A percentile compares a stretch with the other conserved stretches of the same genome.
These are phyloP conservation scores for Scytalopus superciliaris DNA, from an alignment of 2,113 vertebrate genomes.

Conservation along the genomic window DNA sequence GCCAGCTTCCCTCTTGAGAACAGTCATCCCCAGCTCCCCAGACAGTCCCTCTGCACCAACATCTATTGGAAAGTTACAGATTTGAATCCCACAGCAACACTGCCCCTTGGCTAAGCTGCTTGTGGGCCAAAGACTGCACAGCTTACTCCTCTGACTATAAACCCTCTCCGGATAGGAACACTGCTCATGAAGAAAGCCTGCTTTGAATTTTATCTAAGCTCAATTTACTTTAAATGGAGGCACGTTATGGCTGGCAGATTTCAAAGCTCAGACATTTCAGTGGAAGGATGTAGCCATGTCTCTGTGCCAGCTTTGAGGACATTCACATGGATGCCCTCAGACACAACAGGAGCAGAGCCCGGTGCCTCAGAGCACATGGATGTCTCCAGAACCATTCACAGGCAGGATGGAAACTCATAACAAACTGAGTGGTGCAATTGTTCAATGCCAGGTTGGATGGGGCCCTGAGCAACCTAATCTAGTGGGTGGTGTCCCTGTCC, in stretches of 20 bases:
- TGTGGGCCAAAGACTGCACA: background rate
- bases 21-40: background rate
- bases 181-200: background rate
- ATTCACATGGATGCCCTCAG: background rate
- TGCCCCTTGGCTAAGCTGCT: background rate
- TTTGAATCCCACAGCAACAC: background rate
- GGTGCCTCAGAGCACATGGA: fast-evolving
- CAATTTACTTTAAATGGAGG: background rate
- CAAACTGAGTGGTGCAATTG: fast-evolving
- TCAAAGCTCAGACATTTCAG: background rate
- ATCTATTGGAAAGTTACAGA: background rate
- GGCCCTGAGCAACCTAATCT: background rate
- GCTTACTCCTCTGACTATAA: background rate
- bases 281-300: fast-evolving
- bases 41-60: fast-evolving
- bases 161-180: background rate
- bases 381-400: background rate
- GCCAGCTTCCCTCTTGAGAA: background rate
- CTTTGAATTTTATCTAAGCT: background rate
- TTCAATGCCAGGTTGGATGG: background rate
- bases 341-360: background rate
- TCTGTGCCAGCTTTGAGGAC: background rate
- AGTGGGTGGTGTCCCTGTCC: background rate
- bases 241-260: background rate
- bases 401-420: background rate